Evolutionary conservation across 2,113 vertebrate genomes (phyloP), one percentile per base, ranked within the genome.

Genomic region (Sceloporus tristichus): DNA sequence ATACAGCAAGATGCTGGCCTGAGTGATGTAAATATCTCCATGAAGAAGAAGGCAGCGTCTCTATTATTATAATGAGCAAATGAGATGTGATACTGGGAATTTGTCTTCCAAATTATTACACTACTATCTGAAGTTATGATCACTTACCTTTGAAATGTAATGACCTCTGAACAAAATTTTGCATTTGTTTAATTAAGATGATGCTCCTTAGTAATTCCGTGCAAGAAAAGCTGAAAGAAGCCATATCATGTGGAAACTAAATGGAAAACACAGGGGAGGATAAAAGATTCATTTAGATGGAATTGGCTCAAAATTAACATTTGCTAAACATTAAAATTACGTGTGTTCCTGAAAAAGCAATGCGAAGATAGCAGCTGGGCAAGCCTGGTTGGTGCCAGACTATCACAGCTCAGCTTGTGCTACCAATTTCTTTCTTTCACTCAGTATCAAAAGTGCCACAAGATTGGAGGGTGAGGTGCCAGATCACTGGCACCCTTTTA

Each of bases 111-210:
- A 66, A 9, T 29, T 14, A 3, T 16, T 56, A n/a, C 10, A 13
- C 23, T 8, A 29, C 21, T 40, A 81, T 13, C 23, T 68, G 65
- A 40, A 83, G 10, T 18, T 86, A 68, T 68, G 53, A 68, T 42
- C 38, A 78, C 74, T 90, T 86, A 90, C 88, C 79, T 34, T 66
- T 59, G 74, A 86, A 86, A 90, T 34, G 56, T 40, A 48, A 19
- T 77, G 38, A 82, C 27, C 38, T 77, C 42, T 48, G 62, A 62
- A 34, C 59, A 75, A 59, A 86, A 77, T 19, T n/a, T 21, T 18
- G 5, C 84, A 70, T 34, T 53, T 79, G 74, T 29, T 56, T 83
- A 78, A 34, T 40, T 38, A 48, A 78, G 3, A 23, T 11, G 25
- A 29, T 27, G 62, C 40, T n/a, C 53, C 71, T 86, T 59, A 78